Base-by-base conservation (phyloP, 1,140 invertebrate genomes). In the Mycetomoellerius zeteki region DNA sequence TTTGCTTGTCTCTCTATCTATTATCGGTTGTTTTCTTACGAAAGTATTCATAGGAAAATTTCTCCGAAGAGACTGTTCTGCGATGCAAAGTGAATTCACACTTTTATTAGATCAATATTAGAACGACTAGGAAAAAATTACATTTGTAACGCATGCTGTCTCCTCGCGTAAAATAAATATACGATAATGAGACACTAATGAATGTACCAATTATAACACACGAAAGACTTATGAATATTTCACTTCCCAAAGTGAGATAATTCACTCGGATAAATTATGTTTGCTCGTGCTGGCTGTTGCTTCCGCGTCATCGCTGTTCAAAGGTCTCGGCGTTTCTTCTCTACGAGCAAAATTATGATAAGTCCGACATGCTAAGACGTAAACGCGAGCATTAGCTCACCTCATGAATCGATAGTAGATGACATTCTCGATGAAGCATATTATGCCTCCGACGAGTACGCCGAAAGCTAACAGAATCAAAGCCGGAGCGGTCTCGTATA, bases 401-500 rank as follows among this genome's bases (percentile, higher is more conserved):
- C 30, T 87, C 16, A 1, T 77, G 21, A 54, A 75, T 75, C 90
- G 85, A 65, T 77, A 58, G 5, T 86, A 75, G 33, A 65, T 10
- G 27, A 92, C 73, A 60, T 85, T 92, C 62, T 93, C 92, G 16
- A 72, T 30, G n/a, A 86, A n/a, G 50, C 91, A 93, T 47, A 92
- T 90, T 0, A 24, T 12, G 21, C 64, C 21, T 19, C 85, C 88
- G 3, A 87, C 8, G 1, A 90, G 0, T 0, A 89, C 58, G 0
- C 92, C 92, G 10, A 92, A 60, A 8, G 75, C 16, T 3, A 91
- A 43, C 6, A 93, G 62, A 60, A 93, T 71, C 19, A 93, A 75
- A n/a, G 92, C 91, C 4, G 92, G 86, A 2, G 92, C 91, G 2
- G 90, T 91, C 76, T 92, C 92, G 16, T 89, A 91, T 19, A 93